Conservation (phyloP, 2,113 vertebrate species). For the Bettongia penicillata region DNA sequence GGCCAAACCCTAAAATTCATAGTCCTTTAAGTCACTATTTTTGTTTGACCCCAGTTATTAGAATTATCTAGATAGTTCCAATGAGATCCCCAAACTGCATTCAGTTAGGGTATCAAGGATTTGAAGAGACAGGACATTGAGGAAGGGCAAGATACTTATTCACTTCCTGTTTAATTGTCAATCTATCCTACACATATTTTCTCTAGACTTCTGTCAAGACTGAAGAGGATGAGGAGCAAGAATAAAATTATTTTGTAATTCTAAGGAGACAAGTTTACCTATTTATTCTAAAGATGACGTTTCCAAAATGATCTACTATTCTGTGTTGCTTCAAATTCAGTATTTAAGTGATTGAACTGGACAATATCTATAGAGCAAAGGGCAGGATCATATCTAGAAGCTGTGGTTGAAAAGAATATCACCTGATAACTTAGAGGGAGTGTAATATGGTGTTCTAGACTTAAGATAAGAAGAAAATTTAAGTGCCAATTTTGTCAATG, state of each 20-base stretch:
- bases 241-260: constrained; percentile 16
- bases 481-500: neutral
- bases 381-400: neutral
- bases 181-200: neutral
- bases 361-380: neutral
- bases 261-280: neutral
- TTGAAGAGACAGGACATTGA: neutral
- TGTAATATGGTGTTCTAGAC: neutral
- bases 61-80: constrained; percentile 27
- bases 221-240: constrained; percentile 27
- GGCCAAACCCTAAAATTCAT: constrained; percentile 5
- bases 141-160: neutral
- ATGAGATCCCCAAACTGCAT: constrained; percentile 9
- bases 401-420: neutral
- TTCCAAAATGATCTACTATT: neutral
- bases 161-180: neutral
- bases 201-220: neutral
- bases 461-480: neutral
- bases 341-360: neutral
- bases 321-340: neutral
- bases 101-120: neutral
- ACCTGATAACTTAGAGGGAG: too few relatives aligned
- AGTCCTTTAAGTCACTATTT: constrained; percentile 20
- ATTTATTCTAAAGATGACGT: neutral
- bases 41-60: constrained; percentile 24